phyloP scores from a whole-genome alignment of 2,888 invertebrate species.

The Pharmacophagus antenor region DNA sequence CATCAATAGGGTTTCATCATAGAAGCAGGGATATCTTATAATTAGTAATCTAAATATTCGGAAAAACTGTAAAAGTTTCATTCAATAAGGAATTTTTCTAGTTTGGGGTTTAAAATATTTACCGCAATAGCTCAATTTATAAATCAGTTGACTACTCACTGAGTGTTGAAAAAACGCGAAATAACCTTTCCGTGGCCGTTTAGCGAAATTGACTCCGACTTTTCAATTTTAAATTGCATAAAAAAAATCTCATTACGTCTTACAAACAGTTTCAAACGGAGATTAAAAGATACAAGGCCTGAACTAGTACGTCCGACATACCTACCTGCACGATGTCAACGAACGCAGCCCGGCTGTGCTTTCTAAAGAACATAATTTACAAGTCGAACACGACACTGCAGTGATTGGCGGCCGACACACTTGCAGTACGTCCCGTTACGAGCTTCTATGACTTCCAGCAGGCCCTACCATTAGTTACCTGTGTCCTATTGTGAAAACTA shows the following conservation, averaged over 20 bases:
- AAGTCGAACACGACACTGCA: slow-evolving; percentile 45
- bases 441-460: slow-evolving; percentile 35
- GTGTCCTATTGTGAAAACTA: slow-evolving; percentile 26
- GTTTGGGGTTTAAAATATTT: no score
- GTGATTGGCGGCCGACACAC: slow-evolving; percentile 68
- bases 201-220: slow-evolving; percentile 22
- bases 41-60: no score
- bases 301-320: slow-evolving; percentile 27
- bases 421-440: slow-evolving; percentile 62
- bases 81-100: no score
- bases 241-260: slow-evolving; percentile 21
- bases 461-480: slow-evolving; percentile 48
- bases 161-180: slow-evolving; percentile 13
- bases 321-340: slow-evolving; percentile 41
- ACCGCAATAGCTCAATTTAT: not conserved
- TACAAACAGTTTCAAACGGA: not conserved
- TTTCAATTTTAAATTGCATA: slow-evolving; percentile 23
- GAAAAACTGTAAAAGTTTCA: no score
- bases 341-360: slow-evolving; percentile 46
- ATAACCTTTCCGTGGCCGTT: slow-evolving; percentile 10
- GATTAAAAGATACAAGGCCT: slow-evolving; percentile 24
- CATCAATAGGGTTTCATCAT: no score
- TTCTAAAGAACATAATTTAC: slow-evolving; percentile 57
- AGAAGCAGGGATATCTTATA: no score
- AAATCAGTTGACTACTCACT: not conserved